Conservation (phyloP, 1,140 invertebrate species). For the Nephotettix cincticeps region DNA sequence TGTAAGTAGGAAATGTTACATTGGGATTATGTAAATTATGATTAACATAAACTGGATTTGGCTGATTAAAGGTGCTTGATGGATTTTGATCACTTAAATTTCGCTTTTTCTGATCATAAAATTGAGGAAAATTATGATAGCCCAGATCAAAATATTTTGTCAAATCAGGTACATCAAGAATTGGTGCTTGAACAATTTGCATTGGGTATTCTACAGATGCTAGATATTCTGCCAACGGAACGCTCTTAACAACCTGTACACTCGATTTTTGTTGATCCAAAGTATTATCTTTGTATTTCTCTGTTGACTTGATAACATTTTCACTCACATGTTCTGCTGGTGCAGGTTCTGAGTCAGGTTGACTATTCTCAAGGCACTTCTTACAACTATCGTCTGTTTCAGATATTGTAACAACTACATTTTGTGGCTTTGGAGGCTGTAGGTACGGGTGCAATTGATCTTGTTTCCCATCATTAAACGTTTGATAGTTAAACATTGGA, state of each 20-base stretch:
- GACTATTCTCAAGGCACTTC: conserved; percentile 8
- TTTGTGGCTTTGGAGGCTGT: conserved; percentile 5
- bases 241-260: conserved; percentile 34
- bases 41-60: conserved; percentile 6
- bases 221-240: conserved; percentile 40
- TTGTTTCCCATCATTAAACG: conserved; percentile 13
- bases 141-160: conserved; percentile 36
- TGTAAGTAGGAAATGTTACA: neutral
- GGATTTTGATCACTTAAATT: conserved; percentile 15
- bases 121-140: conserved; percentile 30
- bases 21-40: neutral
- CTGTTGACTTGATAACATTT: neutral
- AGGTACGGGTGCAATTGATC: neutral
- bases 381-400: conserved; percentile 9
- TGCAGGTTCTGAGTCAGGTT: conserved; percentile 24
- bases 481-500: conserved; percentile 13
- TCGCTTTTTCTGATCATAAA: conserved; percentile 14
- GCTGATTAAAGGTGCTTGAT: neutral
- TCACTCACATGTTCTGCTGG: conserved; percentile 23
- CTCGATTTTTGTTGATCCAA: neutral
- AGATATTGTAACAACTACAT: neutral
- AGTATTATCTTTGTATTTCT: neutral
- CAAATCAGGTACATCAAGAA: conserved; percentile 35
- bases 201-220: conserved; percentile 42
- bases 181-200: conserved; percentile 41